phyloP scores from a whole-genome alignment of 1,140 invertebrate genomes.

The Panonychus citri region DNA sequence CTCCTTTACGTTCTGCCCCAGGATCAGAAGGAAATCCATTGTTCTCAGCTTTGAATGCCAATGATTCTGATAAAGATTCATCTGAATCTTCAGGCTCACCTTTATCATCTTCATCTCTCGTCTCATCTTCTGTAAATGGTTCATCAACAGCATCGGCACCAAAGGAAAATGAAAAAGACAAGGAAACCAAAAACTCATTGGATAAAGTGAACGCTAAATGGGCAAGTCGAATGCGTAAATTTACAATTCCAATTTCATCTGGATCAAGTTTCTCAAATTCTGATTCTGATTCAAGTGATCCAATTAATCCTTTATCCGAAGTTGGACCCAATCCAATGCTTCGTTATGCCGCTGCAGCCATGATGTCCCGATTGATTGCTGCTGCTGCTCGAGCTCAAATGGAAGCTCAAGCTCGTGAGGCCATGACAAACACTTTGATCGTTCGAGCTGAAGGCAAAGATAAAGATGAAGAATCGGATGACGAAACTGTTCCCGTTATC shows the following conservation, averaged over 20 bases:
- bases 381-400: constrained; percentile 6
- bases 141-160: too few species aligned
- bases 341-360: constrained; percentile 5
- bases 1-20: not conserved
- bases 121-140: not conserved
- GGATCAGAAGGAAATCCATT: not conserved
- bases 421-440: not conserved
- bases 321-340: constrained; percentile 1
- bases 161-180: not conserved
- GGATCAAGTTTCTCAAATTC: not conserved
- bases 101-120: too few species aligned
- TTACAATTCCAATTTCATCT: constrained; percentile 4
- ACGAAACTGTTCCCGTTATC: constrained; percentile 3
- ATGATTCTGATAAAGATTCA: not conserved
- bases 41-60: not conserved
- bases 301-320: not conserved
- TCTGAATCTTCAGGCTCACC: too few species aligned
- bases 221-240: constrained; percentile 4
- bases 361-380: constrained; percentile 7
- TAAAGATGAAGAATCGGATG: constrained; percentile 5
- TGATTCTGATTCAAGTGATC: not conserved
- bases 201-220: constrained; percentile 8
- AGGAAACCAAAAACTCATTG: not conserved
- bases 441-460: not conserved
- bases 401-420: constrained; percentile 3